phyloP scores from a whole-genome alignment of 2,113 vertebrate genomes.

The Laticauda laticaudata region DNA sequence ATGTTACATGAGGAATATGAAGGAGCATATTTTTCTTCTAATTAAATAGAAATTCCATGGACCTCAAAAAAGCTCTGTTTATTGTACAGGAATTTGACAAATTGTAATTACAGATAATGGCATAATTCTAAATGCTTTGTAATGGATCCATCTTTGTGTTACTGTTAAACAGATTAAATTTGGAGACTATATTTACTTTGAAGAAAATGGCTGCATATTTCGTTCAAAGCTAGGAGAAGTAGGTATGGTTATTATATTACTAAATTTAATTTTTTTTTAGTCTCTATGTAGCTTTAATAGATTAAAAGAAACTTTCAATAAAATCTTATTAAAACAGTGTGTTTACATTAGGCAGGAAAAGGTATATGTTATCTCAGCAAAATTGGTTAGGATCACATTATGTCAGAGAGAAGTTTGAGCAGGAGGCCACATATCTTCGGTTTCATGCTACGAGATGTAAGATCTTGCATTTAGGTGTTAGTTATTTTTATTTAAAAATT shows the following conservation, averaged over 20 bases:
- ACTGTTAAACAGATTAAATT: constrained; percentile 74
- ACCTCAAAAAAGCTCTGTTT: background rate
- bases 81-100: constrained; percentile 8
- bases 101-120: background rate
- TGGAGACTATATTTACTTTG: constrained; percentile 80
- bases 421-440: background rate
- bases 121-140: background rate
- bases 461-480: background rate
- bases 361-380: background rate
- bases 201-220: constrained; percentile 82
- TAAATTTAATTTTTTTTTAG: background rate
- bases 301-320: background rate
- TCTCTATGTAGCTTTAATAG: background rate
- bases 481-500: background rate
- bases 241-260: background rate
- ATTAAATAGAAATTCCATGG: background rate
- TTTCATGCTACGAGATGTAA: background rate
- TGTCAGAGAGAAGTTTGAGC: background rate
- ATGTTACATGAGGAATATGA: background rate
- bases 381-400: no score
- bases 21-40: background rate
- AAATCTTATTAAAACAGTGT: background rate
- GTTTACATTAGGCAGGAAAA: background rate
- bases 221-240: constrained; percentile 74
- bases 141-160: constrained; percentile 46